Evolutionary conservation across 2,113 vertebrate genomes (phyloP), one percentile per base, ranked within the genome.

Genomic region (Fukomys damarensis): DNA sequence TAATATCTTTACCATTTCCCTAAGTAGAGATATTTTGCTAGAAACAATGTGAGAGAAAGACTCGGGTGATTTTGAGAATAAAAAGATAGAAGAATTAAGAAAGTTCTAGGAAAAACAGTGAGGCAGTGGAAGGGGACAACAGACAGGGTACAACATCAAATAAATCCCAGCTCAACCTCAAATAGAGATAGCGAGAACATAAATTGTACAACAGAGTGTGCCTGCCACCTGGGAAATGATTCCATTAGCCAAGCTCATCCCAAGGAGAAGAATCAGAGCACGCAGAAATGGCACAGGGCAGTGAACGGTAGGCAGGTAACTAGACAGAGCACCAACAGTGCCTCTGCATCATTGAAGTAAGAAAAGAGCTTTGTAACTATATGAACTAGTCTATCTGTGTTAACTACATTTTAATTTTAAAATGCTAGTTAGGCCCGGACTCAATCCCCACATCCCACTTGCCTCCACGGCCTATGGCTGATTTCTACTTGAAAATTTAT

Each of bases 401-500:
- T 79, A 79, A 94, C 12, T 28, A 7, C 13, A 58, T 43, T 84
- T 35, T 61, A 87, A 58, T 12, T 63, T 92, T 38, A 92, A 86
- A 95, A 87, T 7, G 3, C 20, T 59, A 19, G 4, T 68, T 58
- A 77, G 59, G 16, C 35, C 10, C n/a, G 41, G 41, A 7, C 28
- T 46, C 41, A 13, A 14, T 81, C 12, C 17, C 65, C 59, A 1
- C 61, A n/a, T 26, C 54, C 14, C 26, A 43, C 1, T 46, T 92
- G 22, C 7, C 24, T 90, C 35, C 19, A 46, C 9, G 20, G 2
- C 1, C 16, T 16, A 35, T 28, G 26, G 30, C 38, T 66, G 13
- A 82, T 43, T 74, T 56, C 26, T 52, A 35, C 5, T 80, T 72
- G 24, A 74, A 93, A 66, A 65, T 59, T 20, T 52, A 65, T 54